Conservation (phyloP, 2,888 invertebrate species). For the Dermolepida albohirtum region DNA sequence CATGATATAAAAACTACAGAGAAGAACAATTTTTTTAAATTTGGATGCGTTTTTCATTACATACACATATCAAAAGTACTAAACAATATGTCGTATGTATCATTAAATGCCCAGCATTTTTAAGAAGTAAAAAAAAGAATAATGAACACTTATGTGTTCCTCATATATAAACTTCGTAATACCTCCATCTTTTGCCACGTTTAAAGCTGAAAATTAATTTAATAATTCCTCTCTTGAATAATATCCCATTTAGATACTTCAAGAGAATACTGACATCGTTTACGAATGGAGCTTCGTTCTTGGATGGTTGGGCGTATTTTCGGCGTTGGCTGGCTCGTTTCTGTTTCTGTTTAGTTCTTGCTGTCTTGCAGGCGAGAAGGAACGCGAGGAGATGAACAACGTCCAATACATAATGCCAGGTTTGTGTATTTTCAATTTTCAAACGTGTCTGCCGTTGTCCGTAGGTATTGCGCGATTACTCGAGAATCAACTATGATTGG, state of each 20-base stretch:
- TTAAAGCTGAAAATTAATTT: neutral
- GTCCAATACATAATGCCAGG: conserved; percentile 93
- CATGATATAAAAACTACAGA: too few species aligned
- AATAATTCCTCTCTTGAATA: conserved; percentile 8
- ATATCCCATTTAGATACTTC: conserved; percentile 71
- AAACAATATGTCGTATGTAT: too few species aligned
- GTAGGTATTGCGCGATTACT: conserved; percentile 88
- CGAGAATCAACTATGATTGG: conserved; percentile 93
- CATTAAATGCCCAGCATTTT: too few species aligned
- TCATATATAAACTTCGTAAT: too few species aligned
- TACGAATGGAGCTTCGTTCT: conserved; percentile 91
- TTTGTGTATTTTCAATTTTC: conserved; percentile 59
- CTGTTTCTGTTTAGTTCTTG: conserved; percentile 84
- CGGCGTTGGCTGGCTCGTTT: conserved; percentile 79
- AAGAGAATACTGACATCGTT: conserved; percentile 77
- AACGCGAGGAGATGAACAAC: conserved; percentile 79
- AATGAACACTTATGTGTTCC: too few species aligned
- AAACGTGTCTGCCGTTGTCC: conserved; percentile 47
- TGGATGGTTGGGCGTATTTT: conserved; percentile 85
- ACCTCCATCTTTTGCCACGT: too few species aligned
- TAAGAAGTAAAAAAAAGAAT: too few species aligned
- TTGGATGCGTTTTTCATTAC: too few species aligned
- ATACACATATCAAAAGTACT: too few species aligned
- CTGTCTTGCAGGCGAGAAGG: conserved; percentile 82
- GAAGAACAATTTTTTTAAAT: too few species aligned